Evolutionary conservation across 1,140 invertebrate genomes (phyloP), one percentile per base, ranked within the genome.

Genomic region (Pogonus chalceus): DNA sequence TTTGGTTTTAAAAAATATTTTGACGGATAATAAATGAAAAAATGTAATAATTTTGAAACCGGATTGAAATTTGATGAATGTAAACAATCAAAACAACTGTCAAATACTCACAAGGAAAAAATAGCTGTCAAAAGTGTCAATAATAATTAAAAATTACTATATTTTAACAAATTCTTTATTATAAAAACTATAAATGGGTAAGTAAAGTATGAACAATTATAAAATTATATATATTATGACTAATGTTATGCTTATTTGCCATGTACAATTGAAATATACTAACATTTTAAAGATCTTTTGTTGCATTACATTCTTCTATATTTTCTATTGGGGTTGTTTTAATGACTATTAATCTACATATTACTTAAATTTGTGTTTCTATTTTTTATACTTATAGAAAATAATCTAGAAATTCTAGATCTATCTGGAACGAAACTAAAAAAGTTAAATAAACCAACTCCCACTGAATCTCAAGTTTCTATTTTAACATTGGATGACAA

Each of bases 401-500:
- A 60, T 49, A 53, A 31, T 24, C 50, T 54, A 47, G 61, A 70
- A 43, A 56, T 55, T 43, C 53, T 88, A 54, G 81, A 88, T 70
- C 70, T 85, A 55, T 82, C 81, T 57, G 78, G 78, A 61, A 80
- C 81, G 68, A 79, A 79, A 62, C 69, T 88, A 52, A 87, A 86
- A 67, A 87, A 86, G 74, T 74, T 88, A 62, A 79, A 78, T 68
- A 84, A 85, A 69, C 79, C 79, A 60, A 73, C 75, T 51, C 68
- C 75, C 50, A 78, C 82, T 49, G 81, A 84, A 66, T 69, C 78
- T 21, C 76, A 80, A 60, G 79, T 87, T 56, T 82, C 80, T 43
- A 83, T 82, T 56, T 73, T 94, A 48, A 84, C 91, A 57, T 74
- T 90, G 23, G 88, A 93, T 69, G 85, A 92, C 62, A 95, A 95